A percentile compares a stretch with the other conserved stretches of the same genome.
These are phyloP conservation scores for Pseudochirops corinnae DNA, from an alignment of 2,797 vertebrate species.

Conservation along the genomic window DNA sequence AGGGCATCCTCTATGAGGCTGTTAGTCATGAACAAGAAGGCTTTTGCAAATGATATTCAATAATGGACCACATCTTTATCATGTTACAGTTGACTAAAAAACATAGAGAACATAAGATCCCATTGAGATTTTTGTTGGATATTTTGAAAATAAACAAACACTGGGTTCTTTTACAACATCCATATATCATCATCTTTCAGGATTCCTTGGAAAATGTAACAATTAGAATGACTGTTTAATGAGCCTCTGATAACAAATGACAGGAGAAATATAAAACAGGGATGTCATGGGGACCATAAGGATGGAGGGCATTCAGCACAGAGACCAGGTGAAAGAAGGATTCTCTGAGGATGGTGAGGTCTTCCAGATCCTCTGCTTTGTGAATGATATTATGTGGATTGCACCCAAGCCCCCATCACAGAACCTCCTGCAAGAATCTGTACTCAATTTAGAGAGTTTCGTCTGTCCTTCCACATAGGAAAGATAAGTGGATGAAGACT, in stretches of 20 bases:
- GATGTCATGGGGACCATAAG: neutral
- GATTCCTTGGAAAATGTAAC: neutral
- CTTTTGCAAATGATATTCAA: neutral
- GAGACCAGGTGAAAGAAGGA: neutral
- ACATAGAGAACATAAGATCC: neutral
- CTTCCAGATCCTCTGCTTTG: neutral
- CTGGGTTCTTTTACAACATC: neutral
- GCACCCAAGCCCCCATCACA: neutral
- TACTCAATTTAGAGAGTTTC: neutral
- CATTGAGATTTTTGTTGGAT: neutral
- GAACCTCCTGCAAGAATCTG: neutral
- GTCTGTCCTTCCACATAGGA: neutral
- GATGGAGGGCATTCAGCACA: neutral
- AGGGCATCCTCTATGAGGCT: neutral
- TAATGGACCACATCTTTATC: neutral
- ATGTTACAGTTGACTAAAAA: neutral
- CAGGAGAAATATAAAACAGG: neutral
- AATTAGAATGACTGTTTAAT: neutral
- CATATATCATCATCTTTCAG: neutral
- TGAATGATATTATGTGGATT: neutral
- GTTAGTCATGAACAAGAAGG: neutral
- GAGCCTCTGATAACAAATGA: neutral
- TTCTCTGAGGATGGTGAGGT: neutral
- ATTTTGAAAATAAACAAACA: neutral
- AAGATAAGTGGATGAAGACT: neutral